Evolutionary conservation across 1,140 invertebrate species (phyloP).

Genomic region (Drosophila sucinea): DNA sequence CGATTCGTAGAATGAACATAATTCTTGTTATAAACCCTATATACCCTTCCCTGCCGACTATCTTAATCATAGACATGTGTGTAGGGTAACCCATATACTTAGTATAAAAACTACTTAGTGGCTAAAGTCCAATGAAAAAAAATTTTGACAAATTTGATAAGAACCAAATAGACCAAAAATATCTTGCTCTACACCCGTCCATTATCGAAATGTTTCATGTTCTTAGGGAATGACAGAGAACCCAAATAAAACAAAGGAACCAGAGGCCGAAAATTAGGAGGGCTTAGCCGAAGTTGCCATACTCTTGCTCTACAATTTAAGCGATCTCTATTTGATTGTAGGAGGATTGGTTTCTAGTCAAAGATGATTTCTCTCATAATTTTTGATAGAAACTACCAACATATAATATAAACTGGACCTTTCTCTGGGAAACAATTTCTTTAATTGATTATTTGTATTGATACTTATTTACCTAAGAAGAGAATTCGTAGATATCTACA

Average conservation of each 20-base stretch:
- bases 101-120: conserved; percentile 2
- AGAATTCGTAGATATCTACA: no score
- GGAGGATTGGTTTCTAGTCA: no score
- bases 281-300: neutral
- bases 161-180: conserved; percentile 36
- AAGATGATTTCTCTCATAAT: no score
- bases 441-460: no score
- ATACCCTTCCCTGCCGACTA: neutral
- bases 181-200: conserved; percentile 21
- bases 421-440: no score
- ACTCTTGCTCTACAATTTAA: neutral
- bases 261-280: neutral
- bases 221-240: conserved; percentile 22
- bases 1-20: neutral
- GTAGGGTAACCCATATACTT: neutral
- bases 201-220: conserved; percentile 56
- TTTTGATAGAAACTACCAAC: no score
- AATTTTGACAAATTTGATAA: conserved; percentile 39
- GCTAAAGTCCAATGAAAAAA: conserved; percentile 43
- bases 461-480: no score
- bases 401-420: no score
- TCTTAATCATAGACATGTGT: neutral
- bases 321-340: no score
- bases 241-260: neutral
- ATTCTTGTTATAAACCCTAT: neutral